Evolutionary conservation across 2,888 invertebrate genomes (phyloP), one percentile per base, ranked within the genome.

Genomic region (Platycnemis pennipes): DNA sequence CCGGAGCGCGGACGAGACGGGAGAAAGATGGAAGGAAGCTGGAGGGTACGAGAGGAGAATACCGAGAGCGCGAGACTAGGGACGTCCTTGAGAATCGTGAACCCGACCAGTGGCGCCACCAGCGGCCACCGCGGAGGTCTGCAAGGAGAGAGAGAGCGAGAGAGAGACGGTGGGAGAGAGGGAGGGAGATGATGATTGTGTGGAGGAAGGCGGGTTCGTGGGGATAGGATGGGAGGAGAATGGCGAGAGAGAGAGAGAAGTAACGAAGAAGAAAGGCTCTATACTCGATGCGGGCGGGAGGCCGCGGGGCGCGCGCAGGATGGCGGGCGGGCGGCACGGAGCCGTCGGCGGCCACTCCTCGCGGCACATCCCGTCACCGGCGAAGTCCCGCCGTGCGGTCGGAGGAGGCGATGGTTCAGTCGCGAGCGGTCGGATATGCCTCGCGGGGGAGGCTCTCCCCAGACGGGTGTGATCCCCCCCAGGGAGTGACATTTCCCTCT

Each of bases 41-140:
- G 0, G 77, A 77, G 37, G 77, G 11, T 77, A 37, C 31, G 37
- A 26, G 63, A 63, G 22, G 1, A 7, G 26, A 63, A 63, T n/a
- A 63, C 63, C 3, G 63, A 16, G 63, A 77, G n/a, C 31, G 45
- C 22, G 87, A n/a, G 87, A 22, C 11, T 7, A 45, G 22, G 77
- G 26, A 37, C 91, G 91, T 42, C 91, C 91, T 91, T 91, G 91
- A 63, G 89, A 89, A 42, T 42, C 42, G 44, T 91, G 63, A 69
- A 91, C 91, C 63, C 63, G 91, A 91, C 91, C 37, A 13, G 91
- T 91, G 91, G 91, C 91, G 91, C 91, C 91, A 91, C 44, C 44
- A n/a, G 63, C 91, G 91, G 49, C 89, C 53, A 56, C 4, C 46
- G 26, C 42, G 89, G n/a, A 53, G 53, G 53, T 89, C 53, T 37